A percentile compares a stretch with the other conserved stretches of the same genome.
These are phyloP conservation scores for Peromyscus maniculatus DNA, from an alignment of 2,113 vertebrate genomes.

Conservation along the genomic window DNA sequence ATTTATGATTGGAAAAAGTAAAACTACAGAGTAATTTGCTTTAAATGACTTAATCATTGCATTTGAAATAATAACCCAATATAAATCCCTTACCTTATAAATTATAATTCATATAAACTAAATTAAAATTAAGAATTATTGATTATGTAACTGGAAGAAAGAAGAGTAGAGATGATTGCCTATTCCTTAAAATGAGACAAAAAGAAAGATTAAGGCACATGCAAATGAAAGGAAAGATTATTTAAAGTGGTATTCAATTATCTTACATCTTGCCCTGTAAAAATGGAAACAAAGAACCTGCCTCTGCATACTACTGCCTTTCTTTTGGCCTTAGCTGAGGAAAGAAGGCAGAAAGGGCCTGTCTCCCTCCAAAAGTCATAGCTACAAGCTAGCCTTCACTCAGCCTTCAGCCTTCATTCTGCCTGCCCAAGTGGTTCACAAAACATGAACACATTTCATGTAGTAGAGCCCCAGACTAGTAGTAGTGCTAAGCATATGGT, in stretches of 20 bases:
- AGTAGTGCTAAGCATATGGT: not conserved
- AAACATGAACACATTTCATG: not conserved
- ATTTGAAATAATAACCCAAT: not conserved
- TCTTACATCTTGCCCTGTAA: not conserved
- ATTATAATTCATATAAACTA: slow-evolving; percentile 64
- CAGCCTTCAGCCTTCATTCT: not conserved
- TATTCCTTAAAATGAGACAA: not conserved
- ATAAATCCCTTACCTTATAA: slow-evolving; percentile 44
- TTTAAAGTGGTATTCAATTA: not conserved
- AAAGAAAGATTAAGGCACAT: not conserved
- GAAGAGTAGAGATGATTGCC: slow-evolving; percentile 66
- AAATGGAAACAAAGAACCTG: not conserved
- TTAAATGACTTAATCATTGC: slow-evolving; percentile 64
- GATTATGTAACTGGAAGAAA: slow-evolving; percentile 74
- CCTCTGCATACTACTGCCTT: not conserved
- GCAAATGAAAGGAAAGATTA: not conserved
- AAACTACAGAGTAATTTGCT: slow-evolving; percentile 15
- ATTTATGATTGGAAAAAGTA: not conserved
- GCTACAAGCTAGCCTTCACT: not conserved
- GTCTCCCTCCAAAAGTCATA: not conserved
- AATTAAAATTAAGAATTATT: slow-evolving; percentile 19
- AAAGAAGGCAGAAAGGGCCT: not conserved
- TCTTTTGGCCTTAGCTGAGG: not conserved
- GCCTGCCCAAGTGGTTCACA: not conserved
- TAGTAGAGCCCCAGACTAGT: not conserved